Conservation (phyloP, 2,797 vertebrate genomes). For the Sphenodon punctatus region DNA sequence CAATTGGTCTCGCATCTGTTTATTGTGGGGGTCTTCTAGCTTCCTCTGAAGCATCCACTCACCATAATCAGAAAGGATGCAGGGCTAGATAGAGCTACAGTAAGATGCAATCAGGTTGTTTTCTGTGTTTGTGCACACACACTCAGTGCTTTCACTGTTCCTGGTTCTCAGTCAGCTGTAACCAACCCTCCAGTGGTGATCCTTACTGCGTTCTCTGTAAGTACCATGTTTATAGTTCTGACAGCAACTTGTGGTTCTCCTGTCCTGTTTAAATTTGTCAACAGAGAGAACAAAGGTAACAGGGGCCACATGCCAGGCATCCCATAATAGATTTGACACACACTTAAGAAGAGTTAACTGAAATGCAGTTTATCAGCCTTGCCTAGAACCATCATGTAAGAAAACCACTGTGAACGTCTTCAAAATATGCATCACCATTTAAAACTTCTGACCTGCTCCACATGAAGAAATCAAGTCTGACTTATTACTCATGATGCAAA, state of each 20-base stretch:
- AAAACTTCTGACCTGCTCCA: background rate
- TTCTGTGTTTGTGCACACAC: background rate
- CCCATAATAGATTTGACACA: background rate
- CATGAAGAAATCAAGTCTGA: background rate
- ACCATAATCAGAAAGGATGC: no score
- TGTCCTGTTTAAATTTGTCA: slow-evolving; percentile 19
- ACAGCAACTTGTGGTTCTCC: slow-evolving; percentile 12
- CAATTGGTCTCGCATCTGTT: no score
- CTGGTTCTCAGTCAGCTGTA: background rate
- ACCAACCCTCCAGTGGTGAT: background rate
- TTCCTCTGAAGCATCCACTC: no score
- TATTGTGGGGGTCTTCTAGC: no score
- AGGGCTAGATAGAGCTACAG: no score
- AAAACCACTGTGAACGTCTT: background rate
- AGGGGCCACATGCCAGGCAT: background rate
- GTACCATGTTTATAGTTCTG: background rate
- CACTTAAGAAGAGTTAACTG: slow-evolving; percentile 19
- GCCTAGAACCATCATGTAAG: slow-evolving; percentile 28
- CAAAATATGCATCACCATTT: no score
- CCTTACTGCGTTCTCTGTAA: background rate
- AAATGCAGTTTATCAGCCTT: background rate
- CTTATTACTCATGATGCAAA: slow-evolving; percentile 24
- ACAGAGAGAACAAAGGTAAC: slow-evolving; percentile 7
- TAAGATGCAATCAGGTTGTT: no score
- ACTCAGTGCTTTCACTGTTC: background rate